Conservation (phyloP, 2,888 invertebrate species). For the Bombylius major region DNA sequence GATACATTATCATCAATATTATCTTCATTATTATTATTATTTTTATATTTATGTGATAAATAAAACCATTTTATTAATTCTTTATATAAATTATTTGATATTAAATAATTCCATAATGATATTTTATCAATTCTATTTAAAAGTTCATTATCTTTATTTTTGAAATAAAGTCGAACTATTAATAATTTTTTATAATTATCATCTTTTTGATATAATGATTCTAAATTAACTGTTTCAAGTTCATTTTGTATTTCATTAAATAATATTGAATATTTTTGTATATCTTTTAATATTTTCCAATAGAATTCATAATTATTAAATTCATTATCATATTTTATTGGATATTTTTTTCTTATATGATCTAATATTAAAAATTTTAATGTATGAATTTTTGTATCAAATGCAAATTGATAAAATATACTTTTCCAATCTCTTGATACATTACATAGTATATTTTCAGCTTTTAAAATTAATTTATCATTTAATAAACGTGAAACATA, state of each 20-base stretch:
- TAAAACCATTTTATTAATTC: conserved; percentile 27
- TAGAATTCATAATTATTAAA: conserved; percentile 24
- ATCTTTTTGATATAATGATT: conserved; percentile 29
- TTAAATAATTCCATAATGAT: conserved; percentile 28
- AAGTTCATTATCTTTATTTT: conserved; percentile 25
- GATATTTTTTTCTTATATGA: conserved; percentile 44
- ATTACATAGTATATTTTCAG: conserved; percentile 27
- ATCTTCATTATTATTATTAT: too few relatives aligned
- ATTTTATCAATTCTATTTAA: conserved; percentile 28
- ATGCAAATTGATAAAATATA: conserved; percentile 39
- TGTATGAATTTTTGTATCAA: conserved; percentile 44
- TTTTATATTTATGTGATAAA: not conserved
- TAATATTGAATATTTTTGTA: conserved; percentile 19
- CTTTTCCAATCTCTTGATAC: conserved; percentile 28
- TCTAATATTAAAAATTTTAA: conserved; percentile 54
- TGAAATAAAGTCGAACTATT: conserved; percentile 31
- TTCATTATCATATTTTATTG: conserved; percentile 24
- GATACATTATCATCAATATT: too few relatives aligned
- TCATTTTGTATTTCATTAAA: conserved; percentile 12
- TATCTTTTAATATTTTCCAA: conserved; percentile 25
- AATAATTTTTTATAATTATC: conserved; percentile 24
- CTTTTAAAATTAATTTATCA: conserved; percentile 30
- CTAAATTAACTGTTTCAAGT: conserved; percentile 25
- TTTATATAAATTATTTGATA: conserved; percentile 19
- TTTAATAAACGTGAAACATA: conserved; percentile 30